Percentiles rank a stretch among this genome's conserved stretches.
Conservation (phyloP, 1,140 invertebrate species). For the Drosophila nasuta region DNA sequence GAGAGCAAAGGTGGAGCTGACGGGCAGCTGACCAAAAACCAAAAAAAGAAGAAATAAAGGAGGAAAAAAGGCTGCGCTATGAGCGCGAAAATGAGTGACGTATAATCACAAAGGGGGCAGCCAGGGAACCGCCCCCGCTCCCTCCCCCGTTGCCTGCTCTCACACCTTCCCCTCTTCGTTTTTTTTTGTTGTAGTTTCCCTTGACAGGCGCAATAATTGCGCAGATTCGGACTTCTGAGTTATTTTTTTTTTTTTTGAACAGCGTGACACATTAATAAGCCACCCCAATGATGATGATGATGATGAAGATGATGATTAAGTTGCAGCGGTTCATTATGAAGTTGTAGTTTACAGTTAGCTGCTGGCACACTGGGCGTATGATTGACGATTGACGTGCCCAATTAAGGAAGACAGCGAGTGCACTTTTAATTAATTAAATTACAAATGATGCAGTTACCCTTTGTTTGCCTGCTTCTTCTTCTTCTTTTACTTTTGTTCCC, state of each 20-base stretch:
- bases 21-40: constrained; percentile 53
- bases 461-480: constrained; percentile 6
- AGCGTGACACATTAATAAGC: constrained; percentile 71
- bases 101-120: constrained; percentile 24
- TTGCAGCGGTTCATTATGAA: constrained; percentile 26
- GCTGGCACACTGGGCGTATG: constrained; percentile 68
- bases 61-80: constrained; percentile 15
- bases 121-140: background rate
- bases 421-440: constrained; percentile 76
- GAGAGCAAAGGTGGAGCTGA: constrained; percentile 11
- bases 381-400: constrained; percentile 64
- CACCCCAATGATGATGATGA: constrained; percentile 31
- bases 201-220: constrained; percentile 72
- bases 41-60: background rate
- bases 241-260: constrained; percentile 52
- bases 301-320: constrained; percentile 28
- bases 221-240: constrained; percentile 55
- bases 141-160: background rate
- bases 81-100: constrained; percentile 72
- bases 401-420: constrained; percentile 58
- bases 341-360: constrained; percentile 39
- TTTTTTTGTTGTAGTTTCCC: constrained; percentile 1
- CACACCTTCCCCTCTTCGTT: background rate
- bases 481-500: background rate
- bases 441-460: constrained; percentile 67